Conservation (phyloP, 2,888 invertebrate genomes). For the Allolobophora icterica region DNA sequence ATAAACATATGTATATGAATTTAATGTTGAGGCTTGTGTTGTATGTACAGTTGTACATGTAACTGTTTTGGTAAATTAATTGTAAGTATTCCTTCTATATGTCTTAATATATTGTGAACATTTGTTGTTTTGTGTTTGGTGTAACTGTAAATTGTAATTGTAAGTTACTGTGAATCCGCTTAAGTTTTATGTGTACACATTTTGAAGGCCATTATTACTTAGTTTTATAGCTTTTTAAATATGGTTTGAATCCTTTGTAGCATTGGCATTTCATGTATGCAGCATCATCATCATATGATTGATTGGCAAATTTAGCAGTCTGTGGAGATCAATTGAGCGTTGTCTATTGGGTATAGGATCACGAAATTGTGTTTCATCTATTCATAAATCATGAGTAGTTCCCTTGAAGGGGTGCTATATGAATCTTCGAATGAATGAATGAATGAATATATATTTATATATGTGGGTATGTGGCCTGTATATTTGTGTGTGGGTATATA, state of each 20-base stretch:
- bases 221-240: not conserved
- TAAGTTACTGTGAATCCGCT: not conserved
- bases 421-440: too few species aligned
- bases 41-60: too few species aligned
- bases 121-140: too few species aligned
- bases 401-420: too few species aligned
- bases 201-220: not conserved
- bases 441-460: not conserved
- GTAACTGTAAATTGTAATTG: too few species aligned
- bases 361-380: conserved; percentile 14
- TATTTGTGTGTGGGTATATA: not conserved
- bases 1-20: too few species aligned
- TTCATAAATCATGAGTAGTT: not conserved
- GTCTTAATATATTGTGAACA: too few species aligned
- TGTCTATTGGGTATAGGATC: not conserved
- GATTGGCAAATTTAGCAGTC: not conserved
- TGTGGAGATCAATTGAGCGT: not conserved
- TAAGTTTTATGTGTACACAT: not conserved
- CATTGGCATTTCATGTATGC: not conserved
- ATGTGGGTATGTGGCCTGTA: not conserved
- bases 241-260: not conserved
- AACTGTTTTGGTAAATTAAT: too few species aligned
- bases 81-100: too few species aligned
- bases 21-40: too few species aligned
- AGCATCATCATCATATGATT: not conserved